Evolutionary conservation across 1,140 invertebrate genomes (phyloP).

Genomic region (Holcopasites calliopsidis): DNA sequence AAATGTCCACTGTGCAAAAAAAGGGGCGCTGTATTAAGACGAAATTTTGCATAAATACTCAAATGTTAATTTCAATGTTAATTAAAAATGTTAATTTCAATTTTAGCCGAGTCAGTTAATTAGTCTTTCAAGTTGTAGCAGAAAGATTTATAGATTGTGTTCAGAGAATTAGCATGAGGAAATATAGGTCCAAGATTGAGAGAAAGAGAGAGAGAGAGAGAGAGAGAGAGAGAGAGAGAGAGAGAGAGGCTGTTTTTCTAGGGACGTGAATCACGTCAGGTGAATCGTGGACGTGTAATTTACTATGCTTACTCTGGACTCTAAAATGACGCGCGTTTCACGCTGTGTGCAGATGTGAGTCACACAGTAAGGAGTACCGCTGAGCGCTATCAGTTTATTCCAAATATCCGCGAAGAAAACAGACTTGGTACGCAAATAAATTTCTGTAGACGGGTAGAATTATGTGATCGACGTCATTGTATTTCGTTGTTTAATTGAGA

Average conservation of each 20-base stretch:
- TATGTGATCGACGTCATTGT: not conserved
- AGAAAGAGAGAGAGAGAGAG: too few species aligned
- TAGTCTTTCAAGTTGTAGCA: too few species aligned
- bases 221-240: too few species aligned
- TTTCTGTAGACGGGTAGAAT: not conserved
- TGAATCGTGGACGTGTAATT: slow-evolving; percentile 12
- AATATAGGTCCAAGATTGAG: not conserved
- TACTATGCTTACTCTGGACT: not conserved
- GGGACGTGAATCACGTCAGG: slow-evolving; percentile 20
- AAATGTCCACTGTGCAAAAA: too few species aligned
- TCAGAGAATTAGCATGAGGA: slow-evolving; percentile 1
- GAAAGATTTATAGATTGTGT: not conserved
- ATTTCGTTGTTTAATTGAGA: too few species aligned
- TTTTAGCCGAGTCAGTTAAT: too few species aligned
- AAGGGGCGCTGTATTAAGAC: too few species aligned
- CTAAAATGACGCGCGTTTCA: not conserved
- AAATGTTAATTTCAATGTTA: too few species aligned
- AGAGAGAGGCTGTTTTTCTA: slow-evolving; percentile 17
- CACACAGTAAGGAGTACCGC: not conserved
- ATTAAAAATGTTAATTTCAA: too few species aligned
- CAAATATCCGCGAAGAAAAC: not conserved
- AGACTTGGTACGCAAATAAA: not conserved
- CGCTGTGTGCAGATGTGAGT: not conserved
- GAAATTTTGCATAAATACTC: too few species aligned
- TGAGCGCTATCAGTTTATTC: not conserved